These are phyloP conservation scores for Falcaria lacertinaria DNA, from an alignment of 2,888 invertebrate genomes.

Conservation along the genomic window DNA sequence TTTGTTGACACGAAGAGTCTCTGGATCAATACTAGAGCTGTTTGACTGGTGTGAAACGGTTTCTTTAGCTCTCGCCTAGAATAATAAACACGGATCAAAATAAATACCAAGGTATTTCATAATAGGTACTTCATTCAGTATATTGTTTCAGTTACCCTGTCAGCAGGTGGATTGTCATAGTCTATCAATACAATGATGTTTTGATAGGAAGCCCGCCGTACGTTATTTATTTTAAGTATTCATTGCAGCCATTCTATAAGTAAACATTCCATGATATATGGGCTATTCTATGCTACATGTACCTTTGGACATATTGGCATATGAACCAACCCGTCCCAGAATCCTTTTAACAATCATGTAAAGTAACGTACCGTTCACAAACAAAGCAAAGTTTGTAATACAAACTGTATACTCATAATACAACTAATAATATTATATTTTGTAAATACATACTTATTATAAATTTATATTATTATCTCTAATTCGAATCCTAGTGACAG, in stretches of 20 bases:
- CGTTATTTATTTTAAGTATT: constrained; percentile 70
- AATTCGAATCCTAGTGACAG: too few species aligned
- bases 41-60: neutral
- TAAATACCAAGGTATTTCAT: too few species aligned
- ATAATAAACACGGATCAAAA: too few species aligned
- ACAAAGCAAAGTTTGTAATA: constrained; percentile 1
- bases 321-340: constrained; percentile 42
- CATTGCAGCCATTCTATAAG: constrained; percentile 39
- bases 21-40: neutral
- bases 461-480: too few species aligned
- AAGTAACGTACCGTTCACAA: constrained; percentile 5
- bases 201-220: constrained; percentile 57
- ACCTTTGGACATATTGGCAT: too few species aligned
- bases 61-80: neutral
- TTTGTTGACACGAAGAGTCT: neutral
- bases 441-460: too few species aligned
- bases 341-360: constrained; percentile 1
- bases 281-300: too few species aligned
- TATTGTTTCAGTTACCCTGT: constrained; percentile 15
- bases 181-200: constrained; percentile 68
- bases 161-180: constrained; percentile 36
- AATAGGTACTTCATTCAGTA: too few species aligned
- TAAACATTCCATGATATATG: constrained; percentile 60
- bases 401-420: too few species aligned
- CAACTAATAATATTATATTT: too few species aligned